A percentile compares a stretch with the other conserved stretches of the same genome.
Conservation (phyloP, 2,797 vertebrate genomes). For the Pseudochromis fuscus region DNA sequence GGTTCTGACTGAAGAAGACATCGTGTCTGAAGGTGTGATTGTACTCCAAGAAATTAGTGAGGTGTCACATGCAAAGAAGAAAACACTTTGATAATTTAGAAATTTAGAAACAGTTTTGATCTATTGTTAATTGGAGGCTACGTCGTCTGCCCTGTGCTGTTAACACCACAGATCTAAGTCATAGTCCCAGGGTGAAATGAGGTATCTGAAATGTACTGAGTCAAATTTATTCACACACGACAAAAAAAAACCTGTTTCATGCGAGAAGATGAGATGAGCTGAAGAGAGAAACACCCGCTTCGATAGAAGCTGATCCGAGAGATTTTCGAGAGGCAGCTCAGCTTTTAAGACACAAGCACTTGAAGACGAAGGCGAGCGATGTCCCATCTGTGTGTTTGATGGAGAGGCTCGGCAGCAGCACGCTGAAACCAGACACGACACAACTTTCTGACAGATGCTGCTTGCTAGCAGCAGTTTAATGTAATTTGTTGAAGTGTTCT, state of each 20-base stretch:
- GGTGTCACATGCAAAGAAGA: constrained; percentile 8
- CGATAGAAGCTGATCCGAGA: constrained; percentile 28
- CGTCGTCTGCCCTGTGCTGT: neutral
- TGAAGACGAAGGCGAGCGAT: constrained; percentile 34
- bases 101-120: neutral
- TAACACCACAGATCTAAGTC: neutral
- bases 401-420: constrained; percentile 48
- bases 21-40: constrained; percentile 9
- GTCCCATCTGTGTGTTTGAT: constrained; percentile 58
- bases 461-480: constrained; percentile 36
- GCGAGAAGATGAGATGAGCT: constrained; percentile 19
- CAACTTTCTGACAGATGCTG: constrained; percentile 61
- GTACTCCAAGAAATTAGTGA: constrained; percentile 7
- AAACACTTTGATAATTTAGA: neutral
- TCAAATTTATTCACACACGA: constrained; percentile 32
- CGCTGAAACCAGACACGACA: constrained; percentile 36
- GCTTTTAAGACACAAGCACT: constrained; percentile 48
- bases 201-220: constrained; percentile 8
- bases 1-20: constrained; percentile 3
- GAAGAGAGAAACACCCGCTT: constrained; percentile 22
- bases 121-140: constrained; percentile 13
- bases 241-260: too few relatives aligned
- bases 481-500: constrained; percentile 56
- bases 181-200: constrained; percentile 3
- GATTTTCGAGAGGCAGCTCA: constrained; percentile 36